Conservation (phyloP, 2,113 vertebrate genomes). For the Parotia lawesii region DNA sequence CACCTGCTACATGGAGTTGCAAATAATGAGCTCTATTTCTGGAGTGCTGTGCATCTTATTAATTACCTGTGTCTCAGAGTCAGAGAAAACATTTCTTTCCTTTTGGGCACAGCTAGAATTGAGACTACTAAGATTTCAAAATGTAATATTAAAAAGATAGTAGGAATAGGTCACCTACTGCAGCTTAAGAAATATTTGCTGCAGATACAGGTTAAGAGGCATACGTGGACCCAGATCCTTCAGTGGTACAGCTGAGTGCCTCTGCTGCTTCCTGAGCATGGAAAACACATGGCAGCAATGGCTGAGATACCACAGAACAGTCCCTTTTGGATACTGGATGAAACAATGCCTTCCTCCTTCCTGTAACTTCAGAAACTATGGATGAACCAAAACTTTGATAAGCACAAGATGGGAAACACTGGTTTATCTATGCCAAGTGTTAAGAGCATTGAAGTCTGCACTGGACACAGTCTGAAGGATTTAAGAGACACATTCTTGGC, state of each 20-base stretch:
- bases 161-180: not conserved
- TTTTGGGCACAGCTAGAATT: conserved; percentile 1
- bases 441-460: not conserved
- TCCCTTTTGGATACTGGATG: not conserved
- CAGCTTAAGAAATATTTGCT: not conserved
- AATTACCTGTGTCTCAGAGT: not conserved
- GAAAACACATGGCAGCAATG: accelerated
- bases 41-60: conserved; percentile 18
- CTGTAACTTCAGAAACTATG: not conserved
- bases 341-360: not conserved
- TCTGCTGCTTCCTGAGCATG: not conserved
- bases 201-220: not conserved
- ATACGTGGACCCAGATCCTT: not conserved
- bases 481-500: not conserved
- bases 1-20: not conserved
- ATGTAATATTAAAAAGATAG: not conserved
- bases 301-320: not conserved
- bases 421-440: not conserved
- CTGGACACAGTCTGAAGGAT: not conserved
- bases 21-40: conserved; percentile 42
- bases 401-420: not conserved
- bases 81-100: not conserved
- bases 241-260: not conserved
- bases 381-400: not conserved
- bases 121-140: not conserved